Percentiles rank a stretch among this genome's conserved stretches.
These are phyloP conservation scores for Castor canadensis DNA, from an alignment of 2,113 vertebrate species.

Conservation along the genomic window DNA sequence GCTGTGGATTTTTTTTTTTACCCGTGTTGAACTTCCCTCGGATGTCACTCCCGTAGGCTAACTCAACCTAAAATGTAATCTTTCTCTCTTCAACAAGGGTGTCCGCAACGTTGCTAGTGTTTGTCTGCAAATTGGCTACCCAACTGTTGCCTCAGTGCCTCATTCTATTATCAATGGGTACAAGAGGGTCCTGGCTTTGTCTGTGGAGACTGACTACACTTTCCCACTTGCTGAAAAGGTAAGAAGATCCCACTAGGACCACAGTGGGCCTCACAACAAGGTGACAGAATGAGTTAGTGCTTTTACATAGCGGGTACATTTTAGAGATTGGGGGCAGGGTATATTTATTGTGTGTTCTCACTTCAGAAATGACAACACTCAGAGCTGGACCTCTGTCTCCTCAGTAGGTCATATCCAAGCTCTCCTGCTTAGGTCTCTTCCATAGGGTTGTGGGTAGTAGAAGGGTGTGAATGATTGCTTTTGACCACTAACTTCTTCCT, in stretches of 20 bases:
- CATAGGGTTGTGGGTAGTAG: not conserved
- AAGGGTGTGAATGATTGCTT: not conserved
- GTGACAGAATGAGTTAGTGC: not conserved
- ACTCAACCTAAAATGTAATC: not conserved
- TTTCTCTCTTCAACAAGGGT: constrained; percentile 83
- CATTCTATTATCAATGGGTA: constrained; percentile 97
- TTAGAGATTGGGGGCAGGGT: not conserved
- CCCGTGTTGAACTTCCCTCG: not conserved
- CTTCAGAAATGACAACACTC: not conserved
- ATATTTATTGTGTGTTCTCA: not conserved
- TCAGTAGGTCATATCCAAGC: not conserved
- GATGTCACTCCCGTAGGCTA: too few species aligned
- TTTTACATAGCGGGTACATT: not conserved
- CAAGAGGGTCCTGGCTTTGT: constrained; percentile 95
- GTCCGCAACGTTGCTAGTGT: constrained; percentile 97
- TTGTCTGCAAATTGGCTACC: constrained; percentile 98
- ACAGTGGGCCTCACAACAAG: not conserved
- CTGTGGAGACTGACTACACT: constrained; percentile 96
- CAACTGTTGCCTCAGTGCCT: constrained; percentile 95
- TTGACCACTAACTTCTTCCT: not conserved
- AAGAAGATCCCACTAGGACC: constrained; percentile 26
- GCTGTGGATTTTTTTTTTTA: not conserved
- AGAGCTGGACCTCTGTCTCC: not conserved
- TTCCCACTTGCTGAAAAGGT: constrained; percentile 99
- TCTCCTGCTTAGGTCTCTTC: not conserved